Percentiles rank a stretch among this genome's conserved stretches.
These are phyloP conservation scores for Venturia canescens DNA, from an alignment of 1,140 invertebrate species.

Conservation along the genomic window DNA sequence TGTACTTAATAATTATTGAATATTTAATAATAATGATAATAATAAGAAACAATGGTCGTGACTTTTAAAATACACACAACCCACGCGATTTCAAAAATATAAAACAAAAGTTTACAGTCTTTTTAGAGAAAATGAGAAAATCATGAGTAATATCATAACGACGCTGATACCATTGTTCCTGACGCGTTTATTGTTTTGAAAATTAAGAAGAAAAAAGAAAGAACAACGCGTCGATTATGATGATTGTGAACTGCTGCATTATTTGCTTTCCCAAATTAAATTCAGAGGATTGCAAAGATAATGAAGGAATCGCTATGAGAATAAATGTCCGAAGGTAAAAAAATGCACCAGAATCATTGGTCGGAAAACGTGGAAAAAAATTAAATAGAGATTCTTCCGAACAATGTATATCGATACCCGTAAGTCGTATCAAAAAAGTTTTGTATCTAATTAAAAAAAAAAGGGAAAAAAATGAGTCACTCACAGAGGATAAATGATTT, in stretches of 20 bases:
- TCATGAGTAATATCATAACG: not conserved
- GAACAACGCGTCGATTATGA: no score
- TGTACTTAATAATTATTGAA: not conserved
- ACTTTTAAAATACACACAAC: conserved; percentile 49
- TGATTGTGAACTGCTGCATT: not conserved
- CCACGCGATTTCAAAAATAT: conserved; percentile 55
- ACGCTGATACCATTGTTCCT: conserved; percentile 12
- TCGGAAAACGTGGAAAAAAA: not conserved
- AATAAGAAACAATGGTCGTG: conserved; percentile 17
- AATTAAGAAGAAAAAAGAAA: not conserved
- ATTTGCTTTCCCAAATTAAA: not conserved
- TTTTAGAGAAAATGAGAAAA: conserved; percentile 14
- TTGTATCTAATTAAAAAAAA: not conserved
- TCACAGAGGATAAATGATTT: not conserved
- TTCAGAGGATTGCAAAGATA: not conserved
- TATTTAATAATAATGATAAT: not conserved
- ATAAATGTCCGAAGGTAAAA: conserved; percentile 26
- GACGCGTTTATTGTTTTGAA: not conserved
- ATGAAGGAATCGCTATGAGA: not conserved
- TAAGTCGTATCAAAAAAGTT: not conserved
- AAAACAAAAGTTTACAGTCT: conserved; percentile 36
- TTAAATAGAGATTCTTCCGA: not conserved
- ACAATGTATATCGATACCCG: not conserved
- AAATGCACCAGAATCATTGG: conserved; percentile 13
- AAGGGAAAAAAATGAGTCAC: not conserved